These are phyloP conservation scores for Tethea ocularis DNA, from an alignment of 2,888 invertebrate species.

Conservation along the genomic window DNA sequence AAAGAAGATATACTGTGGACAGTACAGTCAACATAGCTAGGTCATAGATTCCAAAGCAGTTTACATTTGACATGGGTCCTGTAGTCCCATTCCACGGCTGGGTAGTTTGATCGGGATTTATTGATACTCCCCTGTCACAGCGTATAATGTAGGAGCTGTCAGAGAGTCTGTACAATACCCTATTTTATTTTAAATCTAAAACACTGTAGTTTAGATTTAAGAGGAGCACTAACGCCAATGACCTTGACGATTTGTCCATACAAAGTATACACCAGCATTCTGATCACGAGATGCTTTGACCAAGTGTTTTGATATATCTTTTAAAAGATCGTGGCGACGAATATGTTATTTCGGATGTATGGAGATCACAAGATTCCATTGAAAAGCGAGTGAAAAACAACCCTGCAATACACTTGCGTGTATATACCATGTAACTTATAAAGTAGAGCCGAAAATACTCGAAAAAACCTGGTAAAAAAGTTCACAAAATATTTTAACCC, in stretches of 20 bases:
- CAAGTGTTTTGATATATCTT: no score
- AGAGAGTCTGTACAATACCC: not conserved
- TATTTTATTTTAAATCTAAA: no score
- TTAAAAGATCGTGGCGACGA: no score
- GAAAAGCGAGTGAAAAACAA: no score
- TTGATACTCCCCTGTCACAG: constrained; percentile 46
- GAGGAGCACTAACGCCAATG: no score
- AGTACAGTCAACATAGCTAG: constrained; percentile 2
- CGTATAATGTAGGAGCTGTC: constrained; percentile 24
- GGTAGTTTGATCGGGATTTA: constrained; percentile 48
- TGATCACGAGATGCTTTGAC: no score
- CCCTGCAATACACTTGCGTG: no score
- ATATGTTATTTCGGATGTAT: no score
- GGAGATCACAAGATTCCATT: no score
- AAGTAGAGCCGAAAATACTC: not conserved
- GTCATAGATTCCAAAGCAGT: constrained; percentile 21
- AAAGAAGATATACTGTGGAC: constrained; percentile 8
- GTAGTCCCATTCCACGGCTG: constrained; percentile 42
- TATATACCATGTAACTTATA: no score
- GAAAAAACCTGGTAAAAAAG: not conserved
- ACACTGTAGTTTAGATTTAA: not conserved
- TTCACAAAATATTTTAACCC: constrained; percentile 24
- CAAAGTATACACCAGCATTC: no score
- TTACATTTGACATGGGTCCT: constrained; percentile 55
- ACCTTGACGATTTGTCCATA: not conserved